Percentiles rank a stretch among this genome's conserved stretches.
phyloP scores from a whole-genome alignment of 1,140 invertebrate species.

The Trialeurodes vaporariorum region DNA sequence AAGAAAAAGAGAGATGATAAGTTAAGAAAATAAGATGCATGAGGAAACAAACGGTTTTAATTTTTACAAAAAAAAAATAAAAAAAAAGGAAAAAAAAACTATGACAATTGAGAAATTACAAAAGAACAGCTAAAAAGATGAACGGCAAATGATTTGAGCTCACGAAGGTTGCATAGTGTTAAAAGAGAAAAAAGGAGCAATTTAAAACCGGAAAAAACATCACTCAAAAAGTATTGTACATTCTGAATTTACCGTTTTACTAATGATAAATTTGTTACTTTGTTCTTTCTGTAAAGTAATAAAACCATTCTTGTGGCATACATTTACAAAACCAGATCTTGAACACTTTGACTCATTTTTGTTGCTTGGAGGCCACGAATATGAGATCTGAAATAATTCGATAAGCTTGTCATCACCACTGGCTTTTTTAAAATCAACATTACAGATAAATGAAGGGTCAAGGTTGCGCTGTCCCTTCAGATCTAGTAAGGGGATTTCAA shows the following conservation, averaged over 20 bases:
- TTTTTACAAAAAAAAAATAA: background rate
- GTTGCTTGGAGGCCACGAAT: slow-evolving; percentile 31
- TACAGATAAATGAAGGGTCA: too few species aligned
- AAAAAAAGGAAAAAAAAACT: background rate
- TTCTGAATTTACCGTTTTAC: slow-evolving; percentile 13
- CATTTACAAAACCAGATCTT: background rate
- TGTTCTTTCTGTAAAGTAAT: background rate
- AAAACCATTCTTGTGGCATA: background rate
- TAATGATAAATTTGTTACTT: slow-evolving; percentile 14
- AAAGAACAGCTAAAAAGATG: too few species aligned
- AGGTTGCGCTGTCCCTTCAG: too few species aligned
- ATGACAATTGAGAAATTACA: too few species aligned
- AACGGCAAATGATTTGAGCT: too few species aligned
- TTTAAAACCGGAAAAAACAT: background rate
- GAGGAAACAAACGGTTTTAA: background rate
- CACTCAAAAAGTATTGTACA: background rate
- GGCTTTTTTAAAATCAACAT: too few species aligned
- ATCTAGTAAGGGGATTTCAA: too few species aligned
- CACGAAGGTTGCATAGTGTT: too few species aligned
- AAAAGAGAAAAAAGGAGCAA: too few species aligned
- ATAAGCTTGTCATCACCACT: slow-evolving; percentile 6
- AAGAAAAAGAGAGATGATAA: background rate
- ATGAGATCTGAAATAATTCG: slow-evolving; percentile 30
- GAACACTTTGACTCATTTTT: background rate
- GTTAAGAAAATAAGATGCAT: slow-evolving; percentile 4